Conservation (phyloP, 2,113 vertebrate genomes). For the Oryzias melastigma region DNA sequence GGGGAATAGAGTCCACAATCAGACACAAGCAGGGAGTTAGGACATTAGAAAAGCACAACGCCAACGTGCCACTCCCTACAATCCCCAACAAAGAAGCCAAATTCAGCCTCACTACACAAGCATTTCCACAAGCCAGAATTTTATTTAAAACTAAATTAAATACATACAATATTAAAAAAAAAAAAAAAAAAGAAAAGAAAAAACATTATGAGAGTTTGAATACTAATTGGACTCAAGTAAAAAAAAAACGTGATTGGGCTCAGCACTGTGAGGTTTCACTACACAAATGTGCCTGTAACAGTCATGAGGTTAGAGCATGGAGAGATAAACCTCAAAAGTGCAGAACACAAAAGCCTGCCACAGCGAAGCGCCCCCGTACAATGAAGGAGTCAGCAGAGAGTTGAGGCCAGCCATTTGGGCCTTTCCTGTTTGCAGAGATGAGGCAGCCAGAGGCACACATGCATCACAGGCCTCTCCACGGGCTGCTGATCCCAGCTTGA, state of each 20-base stretch:
- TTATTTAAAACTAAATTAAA: slow-evolving; percentile 8
- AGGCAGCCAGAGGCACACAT: slow-evolving; percentile 51
- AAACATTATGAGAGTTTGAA: neutral
- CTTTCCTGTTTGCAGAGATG: slow-evolving; percentile 69
- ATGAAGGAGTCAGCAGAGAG: slow-evolving; percentile 71
- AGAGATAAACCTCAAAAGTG: slow-evolving; percentile 38
- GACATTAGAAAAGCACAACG: slow-evolving; percentile 54
- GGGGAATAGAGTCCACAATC: slow-evolving; percentile 52
- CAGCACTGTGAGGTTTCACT: slow-evolving; percentile 2
- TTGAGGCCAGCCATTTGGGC: slow-evolving; percentile 48
- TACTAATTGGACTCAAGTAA: slow-evolving; percentile 3
- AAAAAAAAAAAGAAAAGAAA: neutral
- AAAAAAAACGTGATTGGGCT: neutral
- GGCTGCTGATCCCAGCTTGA: slow-evolving; percentile 67
- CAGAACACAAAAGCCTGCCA: slow-evolving; percentile 48
- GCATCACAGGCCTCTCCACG: slow-evolving; percentile 58
- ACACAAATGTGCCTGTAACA: slow-evolving; percentile 18
- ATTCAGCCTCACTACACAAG: neutral
- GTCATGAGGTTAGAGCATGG: slow-evolving; percentile 18
- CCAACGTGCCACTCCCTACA: slow-evolving; percentile 26
- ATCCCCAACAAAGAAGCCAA: slow-evolving; percentile 43
- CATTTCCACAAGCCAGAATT: slow-evolving; percentile 5
- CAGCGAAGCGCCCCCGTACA: slow-evolving; percentile 55
- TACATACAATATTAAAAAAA: neutral
- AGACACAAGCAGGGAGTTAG: slow-evolving; percentile 56